A percentile compares a stretch with the other conserved stretches of the same genome.
Evolutionary conservation across 1,140 invertebrate species (phyloP).

Genomic region (Rhopalosiphum maidis): DNA sequence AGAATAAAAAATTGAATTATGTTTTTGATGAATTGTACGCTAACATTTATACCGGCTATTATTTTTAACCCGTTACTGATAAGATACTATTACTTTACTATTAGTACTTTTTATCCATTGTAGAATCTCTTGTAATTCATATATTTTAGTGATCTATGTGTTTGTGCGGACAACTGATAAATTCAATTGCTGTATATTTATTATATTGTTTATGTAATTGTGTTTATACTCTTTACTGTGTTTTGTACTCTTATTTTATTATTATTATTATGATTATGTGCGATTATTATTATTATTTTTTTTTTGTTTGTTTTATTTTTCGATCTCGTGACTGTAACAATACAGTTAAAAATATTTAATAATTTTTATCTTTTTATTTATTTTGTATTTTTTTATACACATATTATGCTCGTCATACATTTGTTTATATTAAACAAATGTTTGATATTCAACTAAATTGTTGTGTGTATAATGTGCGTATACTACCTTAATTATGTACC

Average conservation of each 20-base stretch:
- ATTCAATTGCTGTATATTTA: conserved; percentile 9
- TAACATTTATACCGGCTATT: background rate
- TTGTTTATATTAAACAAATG: background rate
- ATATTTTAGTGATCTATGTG: background rate
- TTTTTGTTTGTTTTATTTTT: conserved; percentile 51
- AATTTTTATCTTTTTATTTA: conserved; percentile 4
- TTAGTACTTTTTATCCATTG: background rate
- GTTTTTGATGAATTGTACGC: background rate
- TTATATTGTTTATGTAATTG: conserved; percentile 44
- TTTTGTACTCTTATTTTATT: conserved; percentile 35
- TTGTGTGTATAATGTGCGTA: background rate
- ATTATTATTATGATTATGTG: conserved; percentile 32
- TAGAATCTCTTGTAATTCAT: background rate
- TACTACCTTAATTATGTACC: background rate
- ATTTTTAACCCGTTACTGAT: background rate
- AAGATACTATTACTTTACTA: background rate
- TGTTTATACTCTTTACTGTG: conserved; percentile 35
- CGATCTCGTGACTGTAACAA: conserved; percentile 47
- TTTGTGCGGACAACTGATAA: background rate
- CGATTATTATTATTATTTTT: background rate
- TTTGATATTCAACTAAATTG: background rate
- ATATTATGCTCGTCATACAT: background rate
- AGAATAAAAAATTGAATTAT: background rate
- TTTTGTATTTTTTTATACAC: conserved; percentile 15
- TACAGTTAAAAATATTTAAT: conserved; percentile 50